Percentiles rank a stretch among this genome's conserved stretches.
Conservation (phyloP, 2,797 vertebrate species). For the Melanotaenia trifasciata region DNA sequence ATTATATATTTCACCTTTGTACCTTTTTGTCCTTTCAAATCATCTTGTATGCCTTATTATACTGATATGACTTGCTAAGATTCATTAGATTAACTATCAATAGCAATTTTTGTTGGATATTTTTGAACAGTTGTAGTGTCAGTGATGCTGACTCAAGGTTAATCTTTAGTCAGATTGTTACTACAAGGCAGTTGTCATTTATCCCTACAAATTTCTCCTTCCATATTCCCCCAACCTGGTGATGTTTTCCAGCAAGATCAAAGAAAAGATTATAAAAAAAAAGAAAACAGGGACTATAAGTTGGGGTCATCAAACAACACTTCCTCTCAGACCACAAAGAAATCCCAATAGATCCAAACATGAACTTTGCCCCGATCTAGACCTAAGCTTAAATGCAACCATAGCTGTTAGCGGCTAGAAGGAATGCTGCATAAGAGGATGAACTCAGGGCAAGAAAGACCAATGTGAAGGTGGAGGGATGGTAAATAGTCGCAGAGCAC, state of each 20-base stretch:
- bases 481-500: neutral
- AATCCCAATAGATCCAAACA: slow-evolving; percentile 22
- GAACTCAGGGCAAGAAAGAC: neutral
- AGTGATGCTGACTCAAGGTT: too few species aligned
- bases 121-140: too few species aligned
- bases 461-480: neutral
- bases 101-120: too few species aligned
- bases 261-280: neutral
- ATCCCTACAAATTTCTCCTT: neutral
- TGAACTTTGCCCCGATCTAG: slow-evolving; percentile 18
- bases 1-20: neutral
- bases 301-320: neutral
- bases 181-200: neutral
- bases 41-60: neutral
- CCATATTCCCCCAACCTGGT: neutral
- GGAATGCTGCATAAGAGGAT: slow-evolving; percentile 10
- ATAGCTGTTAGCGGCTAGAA: neutral
- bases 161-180: too few species aligned
- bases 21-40: neutral
- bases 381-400: slow-evolving; percentile 10
- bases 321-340: slow-evolving; percentile 29
- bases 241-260: too few species aligned
- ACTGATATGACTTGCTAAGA: neutral
- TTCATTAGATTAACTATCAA: too few species aligned
- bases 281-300: slow-evolving; percentile 15